Evolutionary conservation across 1,140 invertebrate species (phyloP), one percentile per base, ranked within the genome.

Genomic region (Drosophila parvula): DNA sequence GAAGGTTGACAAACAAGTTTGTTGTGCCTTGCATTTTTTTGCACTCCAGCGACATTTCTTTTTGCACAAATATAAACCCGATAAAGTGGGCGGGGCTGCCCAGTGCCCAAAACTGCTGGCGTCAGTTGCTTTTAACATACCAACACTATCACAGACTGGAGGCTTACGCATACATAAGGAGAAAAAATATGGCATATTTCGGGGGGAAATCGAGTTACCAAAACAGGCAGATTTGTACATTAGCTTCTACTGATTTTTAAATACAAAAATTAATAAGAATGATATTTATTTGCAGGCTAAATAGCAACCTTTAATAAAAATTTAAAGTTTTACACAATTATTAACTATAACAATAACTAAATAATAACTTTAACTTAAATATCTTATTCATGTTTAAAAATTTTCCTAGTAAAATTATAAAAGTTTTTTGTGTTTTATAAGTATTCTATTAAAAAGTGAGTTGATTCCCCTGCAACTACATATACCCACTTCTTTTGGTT

Each of bases 21-120:
- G 84, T 88, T 88, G 84, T 88, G 73, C 77, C 79, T 74, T 88
- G 82, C 82, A 85, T 83, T 86, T 80, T 79, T 79, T 85, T 79
- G 65, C 82, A 88, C 83, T 86, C 74, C 74, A 59, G 61, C 80
- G 69, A 83, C 85, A 80, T 89, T 89, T 80, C 73, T 78, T 89
- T 55, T 78, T 74, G 47, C 77, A 50, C 84, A 88, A 89, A 89
- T 86, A 82, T 79, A 74, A 89, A 69, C 84, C 50, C 77, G 64
- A 83, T 80, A 78, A 80, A 78, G 78, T 75, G 83, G 61, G 64
- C 75, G 78, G 60, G 59, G 18, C 27, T 59, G 63, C 47, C 61
- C 51, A 73, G 43, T 69, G 63, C 50, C 68, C 75, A 50, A 68
- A 88, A 88, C 76, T 86, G 83, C 83, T 86, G 83, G 83, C 83